Conservation (phyloP, 2,797 vertebrate genomes). For the Pseudotriccus pelzelni region DNA sequence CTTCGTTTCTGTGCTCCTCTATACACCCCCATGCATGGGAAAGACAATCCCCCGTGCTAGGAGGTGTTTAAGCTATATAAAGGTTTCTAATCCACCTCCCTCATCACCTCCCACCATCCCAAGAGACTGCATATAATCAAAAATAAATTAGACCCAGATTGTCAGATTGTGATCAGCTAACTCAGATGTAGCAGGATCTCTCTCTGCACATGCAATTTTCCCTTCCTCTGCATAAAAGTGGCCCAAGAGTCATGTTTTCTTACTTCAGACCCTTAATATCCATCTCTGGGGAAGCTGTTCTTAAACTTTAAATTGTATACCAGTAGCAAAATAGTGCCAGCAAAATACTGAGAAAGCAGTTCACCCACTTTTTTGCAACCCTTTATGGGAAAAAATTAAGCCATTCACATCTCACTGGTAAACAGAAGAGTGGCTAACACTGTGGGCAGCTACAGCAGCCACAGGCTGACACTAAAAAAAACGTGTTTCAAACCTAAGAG, state of each 20-base stretch:
- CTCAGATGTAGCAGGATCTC: neutral
- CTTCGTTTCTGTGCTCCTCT: neutral
- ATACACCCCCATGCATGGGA: neutral
- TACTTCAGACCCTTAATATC: neutral
- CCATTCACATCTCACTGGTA: accelerated
- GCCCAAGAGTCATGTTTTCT: neutral
- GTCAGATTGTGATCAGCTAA: neutral
- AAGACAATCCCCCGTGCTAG: neutral
- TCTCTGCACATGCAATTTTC: neutral
- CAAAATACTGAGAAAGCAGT: neutral
- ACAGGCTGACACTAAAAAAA: neutral
- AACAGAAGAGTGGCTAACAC: neutral
- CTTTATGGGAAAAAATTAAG: neutral
- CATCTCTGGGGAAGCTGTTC: neutral
- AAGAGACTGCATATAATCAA: neutral
- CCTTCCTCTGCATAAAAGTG: neutral
- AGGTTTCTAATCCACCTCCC: neutral
- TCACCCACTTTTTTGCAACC: neutral
- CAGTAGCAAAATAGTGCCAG: neutral
- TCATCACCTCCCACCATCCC: neutral
- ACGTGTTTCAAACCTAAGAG: neutral
- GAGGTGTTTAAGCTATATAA: neutral
- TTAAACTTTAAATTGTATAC: neutral
- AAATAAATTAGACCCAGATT: neutral
- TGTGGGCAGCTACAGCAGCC: neutral